Evolutionary conservation across 1,140 invertebrate species (phyloP).

Genomic region (Holcopasites calliopsidis): DNA sequence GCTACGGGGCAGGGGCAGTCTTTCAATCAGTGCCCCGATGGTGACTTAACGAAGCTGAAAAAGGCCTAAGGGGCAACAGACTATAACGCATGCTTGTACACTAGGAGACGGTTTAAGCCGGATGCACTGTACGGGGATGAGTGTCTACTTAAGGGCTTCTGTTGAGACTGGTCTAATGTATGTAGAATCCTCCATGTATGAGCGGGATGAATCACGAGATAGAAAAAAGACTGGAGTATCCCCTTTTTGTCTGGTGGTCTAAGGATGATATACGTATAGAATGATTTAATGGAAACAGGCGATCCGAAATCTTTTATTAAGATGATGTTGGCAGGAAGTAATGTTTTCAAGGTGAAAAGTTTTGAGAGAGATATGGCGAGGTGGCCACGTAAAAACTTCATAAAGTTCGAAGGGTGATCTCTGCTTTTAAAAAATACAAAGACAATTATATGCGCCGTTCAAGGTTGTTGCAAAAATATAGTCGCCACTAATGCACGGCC

Average conservation of each 20-base stretch:
- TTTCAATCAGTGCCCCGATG: slow-evolving; percentile 53
- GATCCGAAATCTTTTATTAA: too few species aligned
- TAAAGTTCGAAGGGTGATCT: too few species aligned
- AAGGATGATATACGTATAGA: too few species aligned
- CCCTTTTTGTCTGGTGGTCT: too few species aligned
- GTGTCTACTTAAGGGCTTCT: slow-evolving; percentile 42
- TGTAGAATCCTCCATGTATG: too few species aligned
- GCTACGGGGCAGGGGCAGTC: slow-evolving; percentile 23
- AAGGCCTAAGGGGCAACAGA: not conserved
- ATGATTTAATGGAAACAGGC: too few species aligned
- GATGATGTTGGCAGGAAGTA: too few species aligned
- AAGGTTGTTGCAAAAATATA: not conserved
- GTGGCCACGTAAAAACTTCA: too few species aligned
- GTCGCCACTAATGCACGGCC: not conserved
- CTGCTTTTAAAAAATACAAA: not conserved
- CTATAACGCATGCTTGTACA: slow-evolving; percentile 17
- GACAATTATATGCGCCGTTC: not conserved
- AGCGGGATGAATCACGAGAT: not conserved
- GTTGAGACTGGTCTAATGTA: slow-evolving; percentile 23
- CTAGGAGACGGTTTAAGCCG: slow-evolving; percentile 40
- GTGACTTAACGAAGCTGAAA: slow-evolving; percentile 49
- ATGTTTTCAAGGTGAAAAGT: too few species aligned
- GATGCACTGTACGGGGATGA: slow-evolving; percentile 20
- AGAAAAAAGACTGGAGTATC: not conserved
- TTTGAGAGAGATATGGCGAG: too few species aligned